Evolutionary conservation across 2,113 vertebrate species (phyloP), one percentile per base, ranked within the genome.

Genomic region (Sigmodon hispidus): DNA sequence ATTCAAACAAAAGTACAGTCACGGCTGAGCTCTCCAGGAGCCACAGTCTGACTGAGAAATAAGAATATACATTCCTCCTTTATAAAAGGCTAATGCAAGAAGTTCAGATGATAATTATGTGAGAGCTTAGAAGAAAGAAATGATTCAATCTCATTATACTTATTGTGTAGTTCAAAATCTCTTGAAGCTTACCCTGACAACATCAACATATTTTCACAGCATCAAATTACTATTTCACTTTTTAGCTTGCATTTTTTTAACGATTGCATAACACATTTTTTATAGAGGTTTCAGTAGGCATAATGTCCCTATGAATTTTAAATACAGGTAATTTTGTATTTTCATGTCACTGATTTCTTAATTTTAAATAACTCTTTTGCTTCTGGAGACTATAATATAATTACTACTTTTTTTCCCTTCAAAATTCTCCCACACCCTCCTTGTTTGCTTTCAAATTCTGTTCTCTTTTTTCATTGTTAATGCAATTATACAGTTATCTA

Each of bases 201-300:
- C 19, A 15, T 93, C 43, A 94, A 89, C 90, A 76, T 40, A 75
- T 87, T 93, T 96, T 92, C 43, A 69, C 48, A 94, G 87, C 79
- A 55, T 61, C 19, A 67, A 90, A 36, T 65, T 92, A 73, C 40
- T 84, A 50, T 88, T 96, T 87, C 26, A 2, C 8, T 34, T 59
- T 94, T 88, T 59, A 36, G 65, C 9, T 85, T 84, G 65, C 6
- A 86, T 91, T 89, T 31, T 31, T 10, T 95, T 61, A 19, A 19
- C 36, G 34, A 93, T 1, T 67, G 5, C 70, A 52, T n/a, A 15
- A 76, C 80, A 69, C 17, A 90, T 94, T 94, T 83, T 89, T n/a
- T 31, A 85, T 31, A 85, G 12, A 96, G 59, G 19, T 55, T 70
- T 57, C 0, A 45, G n/a, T 85, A 89, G 34, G 31, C 65, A 6